A percentile compares a stretch with the other conserved stretches of the same genome.
These are phyloP conservation scores for Panonychus citri DNA, from an alignment of 1,140 invertebrate species.

Conservation along the genomic window DNA sequence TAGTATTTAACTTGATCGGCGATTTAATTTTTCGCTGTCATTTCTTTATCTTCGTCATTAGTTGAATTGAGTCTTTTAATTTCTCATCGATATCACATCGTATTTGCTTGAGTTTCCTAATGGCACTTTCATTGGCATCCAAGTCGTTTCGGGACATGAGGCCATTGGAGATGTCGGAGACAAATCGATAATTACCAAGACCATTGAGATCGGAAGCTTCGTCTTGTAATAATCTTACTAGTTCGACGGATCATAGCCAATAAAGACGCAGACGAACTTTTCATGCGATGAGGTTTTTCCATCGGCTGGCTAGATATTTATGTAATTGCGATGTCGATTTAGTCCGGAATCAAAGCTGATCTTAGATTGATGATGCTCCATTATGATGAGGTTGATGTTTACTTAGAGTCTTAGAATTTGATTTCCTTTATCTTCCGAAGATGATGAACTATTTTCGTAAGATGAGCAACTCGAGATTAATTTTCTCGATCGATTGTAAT, in stretches of 20 bases:
- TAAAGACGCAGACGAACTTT: not conserved
- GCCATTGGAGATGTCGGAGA: not conserved
- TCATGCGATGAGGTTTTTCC: not conserved
- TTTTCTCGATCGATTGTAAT: no score
- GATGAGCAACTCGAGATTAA: no score
- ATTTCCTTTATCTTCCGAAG: no score
- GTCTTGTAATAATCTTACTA: not conserved
- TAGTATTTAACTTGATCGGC: no score
- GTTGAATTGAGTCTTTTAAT: not conserved
- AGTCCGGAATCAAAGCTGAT: no score
- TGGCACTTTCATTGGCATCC: not conserved
- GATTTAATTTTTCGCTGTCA: no score
- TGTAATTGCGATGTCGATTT: no score
- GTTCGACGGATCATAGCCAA: not conserved
- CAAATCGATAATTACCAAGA: not conserved
- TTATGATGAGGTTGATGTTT: no score
- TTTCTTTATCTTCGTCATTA: no score
- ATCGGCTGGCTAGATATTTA: not conserved
- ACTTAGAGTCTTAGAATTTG: no score
- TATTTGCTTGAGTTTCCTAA: not conserved
- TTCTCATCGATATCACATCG: not conserved
- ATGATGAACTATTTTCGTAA: no score
- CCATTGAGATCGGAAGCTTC: not conserved
- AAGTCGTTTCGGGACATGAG: not conserved
- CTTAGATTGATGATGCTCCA: no score